These are phyloP conservation scores for Geodia barretti DNA, from an alignment of 37 sponge, comb jelly and placozoan genomes.

Conservation along the genomic window DNA sequence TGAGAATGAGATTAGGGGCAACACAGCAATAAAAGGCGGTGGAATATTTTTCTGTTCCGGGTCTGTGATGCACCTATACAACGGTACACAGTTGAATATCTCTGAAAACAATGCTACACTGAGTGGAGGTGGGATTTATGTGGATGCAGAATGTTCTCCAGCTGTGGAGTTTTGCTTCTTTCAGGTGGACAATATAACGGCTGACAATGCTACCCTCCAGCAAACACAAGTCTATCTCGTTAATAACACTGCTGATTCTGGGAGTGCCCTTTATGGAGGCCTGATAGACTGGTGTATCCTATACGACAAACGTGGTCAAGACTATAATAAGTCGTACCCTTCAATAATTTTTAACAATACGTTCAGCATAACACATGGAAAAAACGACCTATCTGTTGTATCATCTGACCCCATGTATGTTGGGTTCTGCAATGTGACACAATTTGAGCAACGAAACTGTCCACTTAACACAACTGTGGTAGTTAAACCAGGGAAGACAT, in stretches of 20 bases:
- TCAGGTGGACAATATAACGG: neutral
- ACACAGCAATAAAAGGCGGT: neutral
- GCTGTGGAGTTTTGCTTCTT: neutral
- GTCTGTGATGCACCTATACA: neutral
- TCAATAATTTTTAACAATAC: neutral
- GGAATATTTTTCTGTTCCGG: neutral
- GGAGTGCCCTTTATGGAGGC: neutral
- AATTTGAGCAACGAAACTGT: neutral
- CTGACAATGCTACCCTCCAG: too few species aligned
- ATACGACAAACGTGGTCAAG: neutral
- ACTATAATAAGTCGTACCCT: neutral
- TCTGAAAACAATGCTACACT: neutral
- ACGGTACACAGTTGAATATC: neutral
- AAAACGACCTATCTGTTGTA: neutral
- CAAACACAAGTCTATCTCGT: neutral
- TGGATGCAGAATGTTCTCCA: neutral
- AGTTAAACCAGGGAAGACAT: neutral
- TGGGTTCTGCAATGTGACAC: neutral
- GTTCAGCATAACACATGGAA: neutral
- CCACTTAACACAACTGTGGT: neutral
- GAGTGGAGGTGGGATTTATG: neutral
- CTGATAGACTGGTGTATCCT: neutral
- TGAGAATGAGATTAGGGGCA: neutral
- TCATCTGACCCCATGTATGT: conserved; percentile 22
- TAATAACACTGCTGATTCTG: neutral